Conservation (phyloP, 2,888 invertebrate species). For the Zygaena filipendulae region DNA sequence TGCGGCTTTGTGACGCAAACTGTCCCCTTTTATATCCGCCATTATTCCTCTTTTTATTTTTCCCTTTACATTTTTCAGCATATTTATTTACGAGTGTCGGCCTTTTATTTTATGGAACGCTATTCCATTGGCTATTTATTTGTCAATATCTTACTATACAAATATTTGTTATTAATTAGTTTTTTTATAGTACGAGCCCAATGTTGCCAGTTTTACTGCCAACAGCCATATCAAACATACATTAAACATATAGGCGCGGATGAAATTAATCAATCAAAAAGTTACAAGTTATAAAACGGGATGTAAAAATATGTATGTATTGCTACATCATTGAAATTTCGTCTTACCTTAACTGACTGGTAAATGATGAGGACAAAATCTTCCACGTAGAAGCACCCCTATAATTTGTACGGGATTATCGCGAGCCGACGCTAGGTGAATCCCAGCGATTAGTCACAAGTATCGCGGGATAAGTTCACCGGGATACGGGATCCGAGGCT, state of each 20-base stretch:
- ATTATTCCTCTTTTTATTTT: slow-evolving; percentile 50
- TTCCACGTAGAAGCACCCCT: slow-evolving; percentile 47
- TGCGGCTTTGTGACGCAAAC: slow-evolving; percentile 66
- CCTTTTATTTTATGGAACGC: slow-evolving; percentile 29
- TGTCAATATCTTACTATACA: slow-evolving; percentile 6
- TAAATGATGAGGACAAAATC: slow-evolving; percentile 51
- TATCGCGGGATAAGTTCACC: slow-evolving; percentile 45
- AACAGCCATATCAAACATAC: not conserved
- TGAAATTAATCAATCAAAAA: no score
- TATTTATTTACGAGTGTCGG: slow-evolving; percentile 37
- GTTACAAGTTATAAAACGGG: no score
- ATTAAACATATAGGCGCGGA: no score
- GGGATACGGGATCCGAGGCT: slow-evolving; percentile 29
- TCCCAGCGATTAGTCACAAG: slow-evolving; percentile 65
- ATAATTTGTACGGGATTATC: slow-evolving; percentile 64
- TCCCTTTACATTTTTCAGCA: slow-evolving; percentile 46
- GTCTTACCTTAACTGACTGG: slow-evolving; percentile 37
- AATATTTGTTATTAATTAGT: not conserved
- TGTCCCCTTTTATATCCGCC: slow-evolving; percentile 58
- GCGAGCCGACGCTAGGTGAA: slow-evolving; percentile 51
- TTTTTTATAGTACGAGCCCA: slow-evolving; percentile 8
- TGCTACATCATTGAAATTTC: no score
- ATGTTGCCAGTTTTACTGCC: slow-evolving; percentile 11
- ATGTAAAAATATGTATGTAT: no score
- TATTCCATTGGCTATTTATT: slow-evolving; percentile 19